These are phyloP conservation scores for Novumbra hubbsi DNA, from an alignment of 2,797 vertebrate species.

Conservation along the genomic window DNA sequence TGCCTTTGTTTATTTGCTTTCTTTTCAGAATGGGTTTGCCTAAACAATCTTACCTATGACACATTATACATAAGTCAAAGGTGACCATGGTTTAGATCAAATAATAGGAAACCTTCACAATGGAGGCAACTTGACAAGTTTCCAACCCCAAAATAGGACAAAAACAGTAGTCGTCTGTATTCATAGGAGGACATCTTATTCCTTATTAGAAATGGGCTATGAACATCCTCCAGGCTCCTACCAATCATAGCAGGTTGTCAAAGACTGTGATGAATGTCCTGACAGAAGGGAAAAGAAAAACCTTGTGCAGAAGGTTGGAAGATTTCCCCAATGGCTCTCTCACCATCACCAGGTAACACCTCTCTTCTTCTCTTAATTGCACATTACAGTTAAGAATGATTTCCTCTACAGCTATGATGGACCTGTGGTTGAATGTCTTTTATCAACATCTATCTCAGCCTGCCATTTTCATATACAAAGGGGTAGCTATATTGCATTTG, in stretches of 20 bases:
- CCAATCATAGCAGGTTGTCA: conserved; percentile 27
- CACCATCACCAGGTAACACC: conserved; percentile 57
- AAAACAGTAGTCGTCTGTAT: background rate
- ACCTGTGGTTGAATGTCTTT: conserved; percentile 69
- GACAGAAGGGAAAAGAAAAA: conserved; percentile 63
- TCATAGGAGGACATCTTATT: background rate
- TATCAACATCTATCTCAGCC: conserved; percentile 59
- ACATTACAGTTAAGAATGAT: conserved; percentile 61
- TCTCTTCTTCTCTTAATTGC: conserved; percentile 71
- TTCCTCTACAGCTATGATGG: conserved; percentile 63
- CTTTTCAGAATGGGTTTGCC: background rate
- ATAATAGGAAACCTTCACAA: background rate
- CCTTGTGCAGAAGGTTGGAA: conserved; percentile 46
- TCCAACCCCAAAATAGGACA: background rate
- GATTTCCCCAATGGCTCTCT: conserved; percentile 72
- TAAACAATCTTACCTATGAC: background rate
- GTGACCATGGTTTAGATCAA: background rate
- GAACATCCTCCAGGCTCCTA: conserved; percentile 20
- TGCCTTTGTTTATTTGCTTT: background rate
- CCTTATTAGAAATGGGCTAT: background rate
- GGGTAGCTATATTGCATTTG: conserved; percentile 57
- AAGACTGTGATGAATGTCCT: conserved; percentile 33
- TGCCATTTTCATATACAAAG: conserved; percentile 67
- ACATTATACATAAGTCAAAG: background rate
- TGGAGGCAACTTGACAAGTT: background rate